Evolutionary conservation across 2,797 vertebrate species (phyloP), one percentile per base, ranked within the genome.

Genomic region (Coluber constrictor): DNA sequence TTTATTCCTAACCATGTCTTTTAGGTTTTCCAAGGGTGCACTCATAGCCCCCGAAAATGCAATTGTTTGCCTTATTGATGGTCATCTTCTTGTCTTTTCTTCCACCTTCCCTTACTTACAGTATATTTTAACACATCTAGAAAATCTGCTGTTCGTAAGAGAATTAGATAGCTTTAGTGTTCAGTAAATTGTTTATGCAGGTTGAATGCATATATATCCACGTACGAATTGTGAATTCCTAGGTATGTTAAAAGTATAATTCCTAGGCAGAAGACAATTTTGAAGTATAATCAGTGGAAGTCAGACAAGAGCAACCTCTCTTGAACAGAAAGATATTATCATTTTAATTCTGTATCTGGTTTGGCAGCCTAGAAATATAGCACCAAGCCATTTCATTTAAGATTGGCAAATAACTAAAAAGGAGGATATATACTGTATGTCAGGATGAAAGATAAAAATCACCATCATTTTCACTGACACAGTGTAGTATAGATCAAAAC

Each of bases 331-430:
- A 89, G 63, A 3, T 27, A 88, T 91, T 92, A 90, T 16, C 9
- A 90, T 86, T 93, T 87, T 37, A 94, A 87, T 93, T 87, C 63
- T 0, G 0, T 59, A 9, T 27, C 61, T 70, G 32, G 0, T 90
- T 95, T 70, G 86, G 91, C 88, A 88, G 20, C 0, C 32, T 15
- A 37, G 51, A 93, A 93, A 95, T 70, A 18, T 92, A 88, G 27
- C 74, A 55, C 89, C 90, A 93, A 29, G 88, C 83, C 89, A 27
- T 13, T 16, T 57, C 91, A 27, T 63, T 43, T 91, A 70, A 25
- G 51, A 15, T 89, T 86, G 86, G 93, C 90, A 93, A 89, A 47
- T 43, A 90, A 54, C 87, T 92, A 90, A 92, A 92, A 91, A 91
- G 54, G 90, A 93, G 89, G 20, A 90, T 88, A 94, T 23, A 92